A percentile compares a stretch with the other conserved stretches of the same genome.
phyloP scores from a whole-genome alignment of 2,113 vertebrate genomes.

The Rutilus rutilus region DNA sequence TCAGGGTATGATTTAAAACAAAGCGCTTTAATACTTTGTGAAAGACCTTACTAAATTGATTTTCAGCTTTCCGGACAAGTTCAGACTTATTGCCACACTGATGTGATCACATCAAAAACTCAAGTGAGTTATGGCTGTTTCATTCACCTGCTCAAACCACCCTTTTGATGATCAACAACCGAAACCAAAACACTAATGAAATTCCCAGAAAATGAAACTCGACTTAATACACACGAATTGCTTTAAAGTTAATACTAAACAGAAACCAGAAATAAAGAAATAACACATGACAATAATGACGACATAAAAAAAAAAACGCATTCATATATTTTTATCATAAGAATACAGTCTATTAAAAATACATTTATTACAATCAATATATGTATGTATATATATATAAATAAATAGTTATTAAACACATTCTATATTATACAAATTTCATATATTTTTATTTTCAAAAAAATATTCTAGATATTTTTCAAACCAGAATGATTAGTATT shows the following conservation, averaged over 20 bases:
- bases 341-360: neutral
- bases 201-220: neutral
- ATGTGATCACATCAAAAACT: slow-evolving; percentile 14
- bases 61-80: neutral
- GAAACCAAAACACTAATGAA: neutral
- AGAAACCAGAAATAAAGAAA: neutral
- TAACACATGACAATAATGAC: neutral
- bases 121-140: neutral
- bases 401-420: too few species aligned
- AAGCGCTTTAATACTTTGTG: neutral
- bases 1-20: neutral
- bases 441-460: too few species aligned
- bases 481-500: neutral
- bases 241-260: neutral
- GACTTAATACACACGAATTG: neutral
- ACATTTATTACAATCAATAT: neutral
- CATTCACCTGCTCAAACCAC: neutral
- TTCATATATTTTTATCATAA: neutral
- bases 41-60: neutral
- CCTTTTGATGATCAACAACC: neutral
- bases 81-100: neutral
- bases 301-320: neutral
- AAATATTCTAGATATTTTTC: too few species aligned
- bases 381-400: too few species aligned
- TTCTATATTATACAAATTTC: too few species aligned